Evolutionary conservation across 1,140 invertebrate genomes (phyloP).

Genomic region (Apocrypta bakeri): DNA sequence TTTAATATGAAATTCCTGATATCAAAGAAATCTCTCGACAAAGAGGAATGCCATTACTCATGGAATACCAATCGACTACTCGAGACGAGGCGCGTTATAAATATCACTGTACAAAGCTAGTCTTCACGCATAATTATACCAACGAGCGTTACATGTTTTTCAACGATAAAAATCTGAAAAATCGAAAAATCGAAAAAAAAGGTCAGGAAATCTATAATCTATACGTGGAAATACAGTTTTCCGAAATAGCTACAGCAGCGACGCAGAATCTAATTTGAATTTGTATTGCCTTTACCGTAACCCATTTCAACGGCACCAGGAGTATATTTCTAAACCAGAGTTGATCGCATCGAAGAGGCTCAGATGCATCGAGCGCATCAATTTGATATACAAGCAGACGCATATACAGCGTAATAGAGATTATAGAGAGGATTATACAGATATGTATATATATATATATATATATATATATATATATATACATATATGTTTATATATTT

Average conservation of each 20-base stretch:
- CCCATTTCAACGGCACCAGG: neutral
- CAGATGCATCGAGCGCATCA: too few relatives aligned
- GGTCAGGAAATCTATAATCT: neutral
- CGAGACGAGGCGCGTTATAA: too few relatives aligned
- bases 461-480: too few relatives aligned
- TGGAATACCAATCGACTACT: too few relatives aligned
- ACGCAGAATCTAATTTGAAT: constrained; percentile 42
- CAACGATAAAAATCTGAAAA: too few relatives aligned
- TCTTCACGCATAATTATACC: constrained; percentile 56
- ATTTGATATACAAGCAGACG: neutral
- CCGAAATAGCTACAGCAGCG: neutral
- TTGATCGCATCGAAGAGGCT: neutral
- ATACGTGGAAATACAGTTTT: constrained; percentile 34
- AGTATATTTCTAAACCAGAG: constrained; percentile 15
- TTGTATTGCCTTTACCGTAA: constrained; percentile 47
- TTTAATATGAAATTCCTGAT: too few relatives aligned
- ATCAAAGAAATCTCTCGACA: too few relatives aligned
- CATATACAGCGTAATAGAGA: neutral
- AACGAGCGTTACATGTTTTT: too few relatives aligned
- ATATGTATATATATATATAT: too few relatives aligned
- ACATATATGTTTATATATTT: too few relatives aligned
- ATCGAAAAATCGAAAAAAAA: too few relatives aligned
- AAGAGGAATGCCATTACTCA: too few relatives aligned
- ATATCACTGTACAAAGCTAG: constrained; percentile 23
- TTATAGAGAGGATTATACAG: neutral